Evolutionary conservation across 2,888 invertebrate genomes (phyloP), one percentile per base, ranked within the genome.

Genomic region (Tachystola acroxantha): DNA sequence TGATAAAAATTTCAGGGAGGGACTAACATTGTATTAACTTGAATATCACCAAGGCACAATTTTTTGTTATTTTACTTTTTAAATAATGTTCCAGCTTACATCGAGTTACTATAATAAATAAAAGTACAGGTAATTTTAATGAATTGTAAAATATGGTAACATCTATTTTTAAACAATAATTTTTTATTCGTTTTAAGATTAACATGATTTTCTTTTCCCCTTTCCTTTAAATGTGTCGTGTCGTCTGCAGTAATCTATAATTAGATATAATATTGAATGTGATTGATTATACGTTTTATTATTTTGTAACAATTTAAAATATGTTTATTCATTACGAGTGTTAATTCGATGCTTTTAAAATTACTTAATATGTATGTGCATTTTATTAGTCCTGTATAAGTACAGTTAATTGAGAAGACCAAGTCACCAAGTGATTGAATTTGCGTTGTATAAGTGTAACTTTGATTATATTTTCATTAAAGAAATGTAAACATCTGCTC

Each of bases 401-500:
- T 55, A 50, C 45, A 51, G 53, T 55, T 59, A 59, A 58, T 50
- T 44, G 43, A 74, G 77, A 75, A 80, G 77, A 79, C 78, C 80
- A 80, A 80, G 76, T 84, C 85, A 85, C 85, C 55, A 76, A 85
- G 86, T 86, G 86, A 82, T 79, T 57, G 49, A 66, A 65, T 69
- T 71, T 68, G 60, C 53, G 66, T 78, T 75, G 59, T 68, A 64
- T 69, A 64, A 70, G 65, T 75, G 61, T n/a, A n/a, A n/a, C n/a
- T n/a, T n/a, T 86, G 86, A 82, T 79, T 57, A 49, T 65, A 65
- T 69, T 71, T 68, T 59, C 53, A 65, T 78, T 75, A 59, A 67
- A 64, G 68, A 64, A 70, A 64, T 75, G 61, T 72, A 71, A 74
- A 35, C 72, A 74, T 81, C 79, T 73, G 70, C 73, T 78, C 74